phyloP scores from a whole-genome alignment of 1,140 invertebrate species.

The Drosophila varians region DNA sequence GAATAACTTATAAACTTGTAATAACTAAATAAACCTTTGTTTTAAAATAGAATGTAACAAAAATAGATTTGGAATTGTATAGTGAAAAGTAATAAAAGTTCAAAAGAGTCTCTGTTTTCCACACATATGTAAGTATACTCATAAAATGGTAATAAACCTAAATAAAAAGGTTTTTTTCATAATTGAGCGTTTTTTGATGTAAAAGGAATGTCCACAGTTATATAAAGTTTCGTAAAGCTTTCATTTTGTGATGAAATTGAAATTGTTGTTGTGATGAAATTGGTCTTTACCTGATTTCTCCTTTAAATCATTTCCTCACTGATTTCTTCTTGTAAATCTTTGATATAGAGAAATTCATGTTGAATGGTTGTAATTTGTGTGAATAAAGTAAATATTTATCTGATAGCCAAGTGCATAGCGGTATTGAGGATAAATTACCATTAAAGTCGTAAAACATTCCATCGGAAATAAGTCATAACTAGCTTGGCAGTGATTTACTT shows the following conservation, averaged over 20 bases:
- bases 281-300: neutral
- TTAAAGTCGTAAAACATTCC: neutral
- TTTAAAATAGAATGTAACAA: too few species aligned
- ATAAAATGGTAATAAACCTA: too few species aligned
- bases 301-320: neutral
- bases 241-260: neutral
- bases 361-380: conserved; percentile 5
- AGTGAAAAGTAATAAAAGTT: too few species aligned
- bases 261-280: neutral
- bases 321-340: neutral
- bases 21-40: too few species aligned
- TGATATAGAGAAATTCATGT: conserved; percentile 21
- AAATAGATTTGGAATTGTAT: too few species aligned
- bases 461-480: neutral
- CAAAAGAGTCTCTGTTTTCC: too few species aligned
- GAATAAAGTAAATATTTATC: conserved; percentile 15
- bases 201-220: too few species aligned
- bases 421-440: neutral
- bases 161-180: too few species aligned
- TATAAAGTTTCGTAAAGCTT: too few species aligned
- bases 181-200: too few species aligned
- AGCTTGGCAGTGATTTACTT: neutral
- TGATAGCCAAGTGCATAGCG: conserved; percentile 16
- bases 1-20: too few species aligned
- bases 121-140: too few species aligned